Conservation (phyloP, 64 coral and sea anemone genomes). For the Trachythela sp. region DNA sequence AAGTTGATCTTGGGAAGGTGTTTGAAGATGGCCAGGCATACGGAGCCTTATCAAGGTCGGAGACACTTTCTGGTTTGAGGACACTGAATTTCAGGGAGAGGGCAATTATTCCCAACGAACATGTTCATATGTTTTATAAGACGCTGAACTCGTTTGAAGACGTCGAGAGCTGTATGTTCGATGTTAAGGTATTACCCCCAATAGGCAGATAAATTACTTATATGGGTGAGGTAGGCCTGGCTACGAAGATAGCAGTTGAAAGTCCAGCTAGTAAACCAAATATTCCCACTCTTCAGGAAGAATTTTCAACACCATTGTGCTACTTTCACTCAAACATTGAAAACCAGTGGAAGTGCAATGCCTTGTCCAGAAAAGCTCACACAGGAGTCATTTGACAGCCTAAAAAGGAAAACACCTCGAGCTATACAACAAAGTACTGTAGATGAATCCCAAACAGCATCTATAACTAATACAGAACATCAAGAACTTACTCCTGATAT, state of each 20-base stretch:
- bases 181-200: background rate
- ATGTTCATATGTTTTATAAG: slow-evolving; percentile 20
- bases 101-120: background rate
- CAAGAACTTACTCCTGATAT: background rate
- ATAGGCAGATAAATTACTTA: slow-evolving; percentile 29
- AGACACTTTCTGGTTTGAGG: background rate
- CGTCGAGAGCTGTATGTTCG: background rate
- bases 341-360: slow-evolving; percentile 16
- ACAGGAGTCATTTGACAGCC: background rate
- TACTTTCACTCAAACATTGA: background rate
- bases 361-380: slow-evolving; percentile 20
- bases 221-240: too few species aligned
- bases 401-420: too few species aligned
- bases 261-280: too few species aligned
- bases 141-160: background rate
- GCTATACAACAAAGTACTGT: too few species aligned
- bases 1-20: slow-evolving; percentile 17
- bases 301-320: background rate
- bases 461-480: too few species aligned
- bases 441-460: background rate
- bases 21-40: slow-evolving; percentile 31
- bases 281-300: too few species aligned
- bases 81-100: slow-evolving; percentile 5
- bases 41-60: slow-evolving; percentile 17
- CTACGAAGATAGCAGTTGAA: background rate